A percentile compares a stretch with the other conserved stretches of the same genome.
Conservation (phyloP, 2,888 invertebrate species). For the Clanis bilineata region DNA sequence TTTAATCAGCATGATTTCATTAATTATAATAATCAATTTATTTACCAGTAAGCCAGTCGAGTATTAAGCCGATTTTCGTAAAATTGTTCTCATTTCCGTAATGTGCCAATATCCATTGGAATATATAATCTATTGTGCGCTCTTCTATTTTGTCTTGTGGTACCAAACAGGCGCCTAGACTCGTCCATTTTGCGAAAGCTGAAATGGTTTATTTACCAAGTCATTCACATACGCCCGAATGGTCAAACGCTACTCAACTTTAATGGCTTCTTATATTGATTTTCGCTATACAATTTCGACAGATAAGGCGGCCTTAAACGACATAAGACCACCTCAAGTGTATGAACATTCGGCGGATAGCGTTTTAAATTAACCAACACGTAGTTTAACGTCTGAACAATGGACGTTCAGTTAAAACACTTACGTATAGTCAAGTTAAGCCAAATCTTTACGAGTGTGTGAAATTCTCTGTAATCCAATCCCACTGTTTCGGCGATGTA, state of each 20-base stretch:
- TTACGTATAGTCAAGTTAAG: constrained; percentile 74
- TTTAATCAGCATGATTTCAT: not conserved
- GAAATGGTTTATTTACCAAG: no score
- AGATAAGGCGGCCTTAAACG: no score
- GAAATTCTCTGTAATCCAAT: constrained; percentile 63
- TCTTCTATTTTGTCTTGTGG: constrained; percentile 59
- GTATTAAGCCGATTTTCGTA: constrained; percentile 59
- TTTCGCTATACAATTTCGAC: no score
- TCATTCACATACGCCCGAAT: no score
- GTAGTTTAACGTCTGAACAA: not conserved
- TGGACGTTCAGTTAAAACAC: constrained; percentile 31
- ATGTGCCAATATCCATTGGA: constrained; percentile 69
- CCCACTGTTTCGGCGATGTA: constrained; percentile 57
- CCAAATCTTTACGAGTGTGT: constrained; percentile 73
- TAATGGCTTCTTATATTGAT: no score
- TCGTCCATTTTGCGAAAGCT: constrained; percentile 73
- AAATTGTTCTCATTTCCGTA: constrained; percentile 49
- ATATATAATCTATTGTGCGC: constrained; percentile 60
- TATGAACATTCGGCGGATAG: no score
- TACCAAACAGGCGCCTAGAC: constrained; percentile 64
- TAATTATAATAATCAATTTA: not conserved
- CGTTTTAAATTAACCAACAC: not conserved
- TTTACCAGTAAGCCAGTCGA: constrained; percentile 74
- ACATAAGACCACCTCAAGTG: no score
- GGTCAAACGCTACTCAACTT: no score